Evolutionary conservation across 2,888 invertebrate genomes (phyloP), one percentile per base, ranked within the genome.

Genomic region (Sialis fuliginosa): DNA sequence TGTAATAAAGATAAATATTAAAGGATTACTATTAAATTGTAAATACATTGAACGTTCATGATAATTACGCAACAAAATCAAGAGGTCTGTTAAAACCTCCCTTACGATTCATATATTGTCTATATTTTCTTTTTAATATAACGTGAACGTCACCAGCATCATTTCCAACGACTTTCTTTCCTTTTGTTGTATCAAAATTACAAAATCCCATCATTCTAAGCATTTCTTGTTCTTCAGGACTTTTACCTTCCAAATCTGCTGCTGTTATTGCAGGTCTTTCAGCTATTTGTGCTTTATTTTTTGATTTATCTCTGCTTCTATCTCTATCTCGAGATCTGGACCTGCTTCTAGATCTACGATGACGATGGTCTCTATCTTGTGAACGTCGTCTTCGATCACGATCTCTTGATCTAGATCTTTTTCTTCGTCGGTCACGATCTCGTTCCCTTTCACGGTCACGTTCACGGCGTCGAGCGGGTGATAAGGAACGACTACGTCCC

Each of bases 31-130:
- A 22, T 22, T 22, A 2, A 22, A 22, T 22, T 22, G 22, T 22
- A 22, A 22, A 22, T 22, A 22, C 22, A 22, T 22, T 2, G 22
- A 22, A 22, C 22, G 4, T 22, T 22, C 22, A 22, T 22, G 22
- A 37, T 12, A 48, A 44, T 66, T 71, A 91, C 53, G 92, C 91
- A 53, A 96, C 92, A 69, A 93, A 93, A 67, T 98, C 97, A 53
- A 98, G 69, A 39, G 97, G 97, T 61, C 97, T 75, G 67, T 98
- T 98, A 68, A 98, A 98, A 47, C 97, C 98, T 52, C 98, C 98
- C 67, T 95, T 92, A 51, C 98, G 77, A 67, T 98, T 98, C 98
- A 98, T 98, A 63, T 98, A 98, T 68, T 98, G 97, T 57, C 96
- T 80, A 65, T 95, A 96, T 68, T 95, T 91, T 57, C 97, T 73